Conservation (phyloP, 2,888 invertebrate species). For the Agriopis aurantiaria region DNA sequence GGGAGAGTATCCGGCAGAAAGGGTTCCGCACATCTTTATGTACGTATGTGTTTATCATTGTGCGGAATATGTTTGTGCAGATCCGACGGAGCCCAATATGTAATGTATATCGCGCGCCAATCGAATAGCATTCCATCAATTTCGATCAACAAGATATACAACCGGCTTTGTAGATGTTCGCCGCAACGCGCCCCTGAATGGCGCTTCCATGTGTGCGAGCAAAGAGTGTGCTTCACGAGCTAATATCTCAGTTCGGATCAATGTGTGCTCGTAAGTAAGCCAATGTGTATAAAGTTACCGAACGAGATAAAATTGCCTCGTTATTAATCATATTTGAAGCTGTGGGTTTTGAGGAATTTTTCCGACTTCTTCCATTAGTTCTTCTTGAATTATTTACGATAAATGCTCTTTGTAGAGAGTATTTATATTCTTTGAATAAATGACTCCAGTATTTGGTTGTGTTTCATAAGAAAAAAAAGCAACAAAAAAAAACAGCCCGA, state of each 20-base stretch:
- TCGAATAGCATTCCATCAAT: slow-evolving; percentile 44
- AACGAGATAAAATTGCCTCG: slow-evolving; percentile 10
- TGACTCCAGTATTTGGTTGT: background rate
- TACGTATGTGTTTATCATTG: slow-evolving; percentile 11
- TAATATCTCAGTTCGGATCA: slow-evolving; percentile 10
- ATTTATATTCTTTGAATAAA: background rate
- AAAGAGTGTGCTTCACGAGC: slow-evolving; percentile 8
- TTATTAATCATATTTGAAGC: slow-evolving; percentile 12
- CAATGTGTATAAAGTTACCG: slow-evolving; percentile 7
- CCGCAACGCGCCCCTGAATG: slow-evolving; percentile 22
- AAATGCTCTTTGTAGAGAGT: background rate
- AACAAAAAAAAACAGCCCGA: background rate
- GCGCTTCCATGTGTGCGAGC: background rate
- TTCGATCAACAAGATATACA: slow-evolving; percentile 41
- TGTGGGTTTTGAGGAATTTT: slow-evolving; percentile 1
- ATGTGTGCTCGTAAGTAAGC: slow-evolving; percentile 6
- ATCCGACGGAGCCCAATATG: slow-evolving; percentile 17
- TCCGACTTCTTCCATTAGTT: background rate
- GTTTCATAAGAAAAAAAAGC: slow-evolving; percentile 4
- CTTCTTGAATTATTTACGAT: background rate
- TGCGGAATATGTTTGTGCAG: slow-evolving; percentile 21
- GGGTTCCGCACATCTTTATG: slow-evolving; percentile 6
- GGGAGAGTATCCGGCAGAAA: background rate
- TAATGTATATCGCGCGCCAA: slow-evolving; percentile 30
- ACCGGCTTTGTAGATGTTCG: slow-evolving; percentile 19